Evolutionary conservation across 2,888 invertebrate genomes (phyloP).

Genomic region (Cosmia trapezina): DNA sequence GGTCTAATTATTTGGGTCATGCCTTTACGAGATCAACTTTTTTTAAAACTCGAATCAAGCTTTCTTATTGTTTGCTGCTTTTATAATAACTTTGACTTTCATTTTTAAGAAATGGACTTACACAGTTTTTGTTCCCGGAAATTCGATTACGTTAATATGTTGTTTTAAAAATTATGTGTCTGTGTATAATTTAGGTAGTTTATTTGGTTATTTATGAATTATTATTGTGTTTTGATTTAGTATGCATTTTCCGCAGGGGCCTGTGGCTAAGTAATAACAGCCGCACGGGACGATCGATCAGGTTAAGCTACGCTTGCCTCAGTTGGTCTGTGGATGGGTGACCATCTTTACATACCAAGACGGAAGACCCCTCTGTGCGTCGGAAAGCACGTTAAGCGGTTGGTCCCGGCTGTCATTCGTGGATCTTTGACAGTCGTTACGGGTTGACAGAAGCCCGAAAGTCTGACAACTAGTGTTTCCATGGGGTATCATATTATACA

Average conservation of each 20-base stretch:
- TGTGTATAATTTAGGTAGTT: slow-evolving; percentile 17
- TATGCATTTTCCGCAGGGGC: background rate
- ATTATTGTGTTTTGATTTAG: slow-evolving; percentile 22
- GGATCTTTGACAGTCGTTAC: too few species aligned
- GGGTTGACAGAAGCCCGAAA: too few species aligned
- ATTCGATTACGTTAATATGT: slow-evolving; percentile 42
- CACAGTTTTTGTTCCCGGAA: slow-evolving; percentile 43
- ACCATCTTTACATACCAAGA: too few species aligned
- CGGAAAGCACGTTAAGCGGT: too few species aligned
- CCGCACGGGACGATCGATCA: too few species aligned
- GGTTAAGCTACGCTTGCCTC: too few species aligned
- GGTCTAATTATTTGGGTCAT: slow-evolving; percentile 87
- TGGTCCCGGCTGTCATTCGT: too few species aligned
- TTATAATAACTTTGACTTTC: slow-evolving; percentile 56
- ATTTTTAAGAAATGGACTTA: slow-evolving; percentile 57
- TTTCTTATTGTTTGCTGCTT: slow-evolving; percentile 68
- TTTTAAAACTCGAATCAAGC: slow-evolving; percentile 65
- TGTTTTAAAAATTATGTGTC: slow-evolving; percentile 38
- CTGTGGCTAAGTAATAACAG: too few species aligned
- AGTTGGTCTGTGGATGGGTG: too few species aligned
- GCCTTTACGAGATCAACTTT: slow-evolving; percentile 80
- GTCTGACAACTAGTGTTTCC: too few species aligned
- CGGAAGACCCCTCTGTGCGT: too few species aligned
- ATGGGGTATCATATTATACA: too few species aligned
- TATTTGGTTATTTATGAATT: slow-evolving; percentile 30